Percentiles rank a stretch among this genome's conserved stretches.
These are phyloP conservation scores for Temnothorax curvispinosus DNA, from an alignment of 1,140 invertebrate genomes.

Conservation along the genomic window DNA sequence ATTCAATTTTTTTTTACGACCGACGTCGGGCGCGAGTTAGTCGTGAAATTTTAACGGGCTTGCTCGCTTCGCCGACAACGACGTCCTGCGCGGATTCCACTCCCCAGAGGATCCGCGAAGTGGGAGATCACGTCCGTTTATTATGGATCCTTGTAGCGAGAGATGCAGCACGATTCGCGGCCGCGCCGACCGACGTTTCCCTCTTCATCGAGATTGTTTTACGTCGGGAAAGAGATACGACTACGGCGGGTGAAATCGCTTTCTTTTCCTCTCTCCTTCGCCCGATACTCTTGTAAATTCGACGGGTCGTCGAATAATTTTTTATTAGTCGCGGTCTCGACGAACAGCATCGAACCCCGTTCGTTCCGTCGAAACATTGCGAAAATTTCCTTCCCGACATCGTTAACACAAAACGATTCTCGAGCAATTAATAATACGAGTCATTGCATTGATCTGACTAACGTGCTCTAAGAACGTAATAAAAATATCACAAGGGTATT, in stretches of 20 bases:
- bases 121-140: slow-evolving; percentile 70
- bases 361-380: slow-evolving; percentile 1
- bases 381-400: not conserved
- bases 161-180: slow-evolving; percentile 63
- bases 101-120: slow-evolving; percentile 57
- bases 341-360: not conserved
- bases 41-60: slow-evolving; percentile 78
- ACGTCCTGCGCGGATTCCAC: slow-evolving; percentile 66
- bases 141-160: slow-evolving; percentile 67
- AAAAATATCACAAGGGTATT: not conserved
- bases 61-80: slow-evolving; percentile 52
- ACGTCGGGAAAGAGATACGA: slow-evolving; percentile 13
- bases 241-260: slow-evolving; percentile 32
- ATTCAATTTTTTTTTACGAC: slow-evolving; percentile 80
- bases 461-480: not conserved
- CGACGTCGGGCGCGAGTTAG: slow-evolving; percentile 61
- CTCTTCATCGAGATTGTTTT: slow-evolving; percentile 65
- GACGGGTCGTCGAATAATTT: slow-evolving; percentile 30
- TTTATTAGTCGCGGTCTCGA: slow-evolving; percentile 19
- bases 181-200: slow-evolving; percentile 39
- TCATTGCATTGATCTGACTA: not conserved
- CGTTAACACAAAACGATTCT: not conserved
- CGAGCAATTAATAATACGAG: not conserved
- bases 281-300: not conserved
- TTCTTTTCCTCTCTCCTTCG: not conserved